Conservation (phyloP, 2,797 vertebrate species). For the Rhinella marina region DNA sequence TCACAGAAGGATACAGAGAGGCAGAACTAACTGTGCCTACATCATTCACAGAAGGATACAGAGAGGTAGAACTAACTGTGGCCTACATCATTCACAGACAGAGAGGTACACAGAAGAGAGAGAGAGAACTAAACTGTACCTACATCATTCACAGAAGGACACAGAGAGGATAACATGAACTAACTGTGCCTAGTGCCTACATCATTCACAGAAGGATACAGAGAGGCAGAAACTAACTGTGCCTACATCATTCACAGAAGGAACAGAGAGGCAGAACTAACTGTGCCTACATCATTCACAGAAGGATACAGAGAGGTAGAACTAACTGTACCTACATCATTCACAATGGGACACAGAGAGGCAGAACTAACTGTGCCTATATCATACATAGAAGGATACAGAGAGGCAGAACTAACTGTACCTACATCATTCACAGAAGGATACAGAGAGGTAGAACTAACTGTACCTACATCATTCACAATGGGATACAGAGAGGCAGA, state of each 20-base stretch:
- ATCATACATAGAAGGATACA: not conserved
- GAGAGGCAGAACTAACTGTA: not conserved
- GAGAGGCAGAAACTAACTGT: not conserved
- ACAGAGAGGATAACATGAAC: not conserved
- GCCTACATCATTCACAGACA: not conserved
- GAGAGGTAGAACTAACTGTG: not conserved
- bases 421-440: not conserved
- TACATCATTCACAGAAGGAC: not conserved
- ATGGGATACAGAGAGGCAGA: not conserved
- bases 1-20: too few relatives aligned
- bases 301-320: not conserved
- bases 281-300: not conserved
- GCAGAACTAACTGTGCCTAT: not conserved
- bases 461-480: not conserved
- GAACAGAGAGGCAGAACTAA: not conserved
- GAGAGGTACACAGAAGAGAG: not conserved
- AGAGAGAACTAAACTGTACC: not conserved
- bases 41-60: too few relatives aligned
- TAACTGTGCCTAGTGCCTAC: too few relatives aligned
- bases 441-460: not conserved
- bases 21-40: too few relatives aligned
- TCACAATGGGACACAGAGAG: not conserved
- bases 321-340: not conserved
- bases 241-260: not conserved
- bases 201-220: not conserved